Conservation (phyloP, 2,113 vertebrate genomes). For the Egretta garzetta region DNA sequence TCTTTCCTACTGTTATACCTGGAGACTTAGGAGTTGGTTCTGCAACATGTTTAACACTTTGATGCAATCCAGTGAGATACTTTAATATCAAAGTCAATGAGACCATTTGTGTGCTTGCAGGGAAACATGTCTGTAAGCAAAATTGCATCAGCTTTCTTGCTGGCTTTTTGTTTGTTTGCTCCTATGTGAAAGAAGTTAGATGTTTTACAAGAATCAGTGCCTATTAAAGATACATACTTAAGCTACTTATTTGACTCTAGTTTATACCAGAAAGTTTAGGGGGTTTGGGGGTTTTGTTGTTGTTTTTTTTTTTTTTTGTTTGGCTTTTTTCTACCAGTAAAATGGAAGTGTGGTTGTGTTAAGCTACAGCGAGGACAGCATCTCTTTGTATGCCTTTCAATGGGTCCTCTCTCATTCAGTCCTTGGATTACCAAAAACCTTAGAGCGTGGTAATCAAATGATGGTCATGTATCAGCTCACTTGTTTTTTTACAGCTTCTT, state of each 20-base stretch:
- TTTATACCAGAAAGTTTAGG: neutral
- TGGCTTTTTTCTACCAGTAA: neutral
- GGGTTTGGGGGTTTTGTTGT: fast-evolving
- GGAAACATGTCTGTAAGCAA: neutral
- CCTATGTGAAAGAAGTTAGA: neutral
- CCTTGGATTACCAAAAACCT: neutral
- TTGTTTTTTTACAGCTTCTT: neutral
- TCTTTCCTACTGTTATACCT: neutral
- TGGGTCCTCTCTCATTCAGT: neutral
- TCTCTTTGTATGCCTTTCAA: neutral
- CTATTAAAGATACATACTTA: neutral
- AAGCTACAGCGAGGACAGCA: neutral
- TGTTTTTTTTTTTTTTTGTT: neutral
- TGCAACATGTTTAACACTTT: neutral
- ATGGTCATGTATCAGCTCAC: neutral
- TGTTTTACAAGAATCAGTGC: neutral
- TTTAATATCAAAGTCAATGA: neutral
- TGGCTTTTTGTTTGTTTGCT: neutral
- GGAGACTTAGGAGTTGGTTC: neutral
- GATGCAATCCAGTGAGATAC: neutral
- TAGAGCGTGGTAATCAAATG: neutral
- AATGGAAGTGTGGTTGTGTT: neutral
- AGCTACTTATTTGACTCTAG: neutral
- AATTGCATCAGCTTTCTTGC: neutral
- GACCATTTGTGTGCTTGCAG: neutral